Base-by-base conservation (phyloP, 2,113 vertebrate genomes). In the Caranx ignobilis region DNA sequence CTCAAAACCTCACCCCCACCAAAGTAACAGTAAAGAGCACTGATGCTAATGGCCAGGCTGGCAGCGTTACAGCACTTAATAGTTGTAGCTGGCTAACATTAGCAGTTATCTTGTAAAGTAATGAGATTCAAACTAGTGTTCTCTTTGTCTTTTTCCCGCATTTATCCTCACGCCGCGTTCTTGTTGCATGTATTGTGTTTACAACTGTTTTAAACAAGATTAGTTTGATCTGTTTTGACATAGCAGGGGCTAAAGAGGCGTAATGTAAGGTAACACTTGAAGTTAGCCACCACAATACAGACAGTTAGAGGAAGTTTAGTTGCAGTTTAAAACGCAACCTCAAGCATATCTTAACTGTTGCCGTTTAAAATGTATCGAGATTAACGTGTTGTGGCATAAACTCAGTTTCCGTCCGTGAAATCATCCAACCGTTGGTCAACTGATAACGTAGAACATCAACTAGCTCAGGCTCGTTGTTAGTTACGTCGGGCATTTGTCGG, bases 401-500 rank as follows among this genome's bases (percentile, higher is more conserved):
- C 19, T 39, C 35, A 5, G 6, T 65, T 60, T 13, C 9, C 48
- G 11, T 43, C 11, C 1, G 7, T 45, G 0, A 6, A 21, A 31
- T 48, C 11, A 64, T 9, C 9, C 5, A 6, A 5, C 6, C 60
- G 60, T 39, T 60, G 57, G 5, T 19, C 8, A 9, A 10, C 32
- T 15, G 34, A 16, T 47, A 7, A 1, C 3, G 3, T 16, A 11
- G 21, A 31, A 32, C 1, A 3, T 31, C 3, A 12, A 6, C 7
- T 59, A 39, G 47, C 34, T 72, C 57, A 1, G 26, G 26, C 11
- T 21, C 47, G 5, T 41, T 5, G 2, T 72, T 26, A 63, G 41
- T 56, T 6, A 7, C 0, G 5, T 32, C 2, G 13, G 0, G 5
- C 19, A 1, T 52, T 3, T 0, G 1, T 8, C 12, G 11, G 31